Evolutionary conservation across 37 sponge, comb jelly and placozoan genomes (phyloP).

Genomic region (Tethya wilhelma): DNA sequence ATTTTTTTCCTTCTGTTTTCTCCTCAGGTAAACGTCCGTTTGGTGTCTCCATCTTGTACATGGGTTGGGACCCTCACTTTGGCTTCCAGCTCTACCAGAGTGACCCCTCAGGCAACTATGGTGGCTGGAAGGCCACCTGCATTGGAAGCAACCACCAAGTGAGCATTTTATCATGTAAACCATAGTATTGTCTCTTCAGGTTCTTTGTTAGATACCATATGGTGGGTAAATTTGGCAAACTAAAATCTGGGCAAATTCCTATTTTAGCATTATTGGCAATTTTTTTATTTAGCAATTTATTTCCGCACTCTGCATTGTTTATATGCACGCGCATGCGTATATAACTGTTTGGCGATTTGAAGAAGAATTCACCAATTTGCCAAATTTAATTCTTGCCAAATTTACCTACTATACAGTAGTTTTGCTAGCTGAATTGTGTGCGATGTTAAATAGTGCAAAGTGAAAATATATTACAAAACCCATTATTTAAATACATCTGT

Average conservation of each 20-base stretch:
- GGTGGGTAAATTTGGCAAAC: neutral
- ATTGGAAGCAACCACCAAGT: conserved; percentile 96
- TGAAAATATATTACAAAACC: too few species aligned
- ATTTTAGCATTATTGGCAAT: too few species aligned
- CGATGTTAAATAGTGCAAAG: too few species aligned
- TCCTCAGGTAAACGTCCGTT: conserved; percentile 90
- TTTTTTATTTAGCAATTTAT: too few species aligned
- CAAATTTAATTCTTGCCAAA: too few species aligned
- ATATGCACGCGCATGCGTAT: too few species aligned
- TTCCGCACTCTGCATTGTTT: too few species aligned
- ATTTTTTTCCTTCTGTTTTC: neutral
- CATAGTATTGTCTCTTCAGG: neutral
- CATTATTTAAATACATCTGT: too few species aligned
- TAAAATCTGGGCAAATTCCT: neutral
- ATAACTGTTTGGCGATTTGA: too few species aligned
- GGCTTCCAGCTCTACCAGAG: conserved; percentile 97
- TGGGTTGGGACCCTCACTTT: conserved; percentile 98
- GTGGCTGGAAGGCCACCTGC: conserved; percentile 99
- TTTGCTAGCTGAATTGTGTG: too few species aligned
- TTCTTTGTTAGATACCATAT: neutral
- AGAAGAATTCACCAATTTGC: too few species aligned
- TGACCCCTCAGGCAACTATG: conserved; percentile 99
- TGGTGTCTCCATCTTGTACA: conserved; percentile 97
- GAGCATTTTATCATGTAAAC: neutral
- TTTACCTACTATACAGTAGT: too few species aligned